Evolutionary conservation across 2,888 invertebrate genomes (phyloP).

Genomic region (Pristionchus japonicus): DNA sequence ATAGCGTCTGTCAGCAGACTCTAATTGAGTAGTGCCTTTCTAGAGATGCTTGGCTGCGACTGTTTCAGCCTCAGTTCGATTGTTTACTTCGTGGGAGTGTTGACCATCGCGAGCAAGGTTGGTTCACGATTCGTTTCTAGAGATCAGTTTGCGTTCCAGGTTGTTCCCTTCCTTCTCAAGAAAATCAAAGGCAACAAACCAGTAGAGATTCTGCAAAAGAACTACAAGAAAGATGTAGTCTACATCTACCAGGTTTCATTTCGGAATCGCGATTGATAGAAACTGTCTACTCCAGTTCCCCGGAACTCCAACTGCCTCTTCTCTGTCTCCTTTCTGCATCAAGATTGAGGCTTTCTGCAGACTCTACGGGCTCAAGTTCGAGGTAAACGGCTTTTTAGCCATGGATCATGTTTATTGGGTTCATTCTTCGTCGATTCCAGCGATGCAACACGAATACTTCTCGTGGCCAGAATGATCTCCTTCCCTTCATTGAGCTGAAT

Average conservation of each 20-base stretch:
- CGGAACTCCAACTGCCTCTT: slow-evolving; percentile 65
- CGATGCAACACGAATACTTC: slow-evolving; percentile 49
- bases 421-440: not conserved
- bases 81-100: not conserved
- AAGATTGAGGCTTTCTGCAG: slow-evolving; percentile 72
- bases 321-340: slow-evolving; percentile 72
- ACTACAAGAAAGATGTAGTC: slow-evolving; percentile 69
- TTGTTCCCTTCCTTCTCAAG: not conserved
- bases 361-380: slow-evolving; percentile 69
- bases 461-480: slow-evolving; percentile 56
- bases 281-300: slow-evolving; percentile 70
- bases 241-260: slow-evolving; percentile 61
- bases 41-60: not conserved
- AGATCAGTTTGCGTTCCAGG: not conserved
- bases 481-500: slow-evolving; percentile 64
- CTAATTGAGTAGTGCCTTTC: too few species aligned
- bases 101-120: not conserved
- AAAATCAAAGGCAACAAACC: not conserved
- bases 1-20: too few species aligned
- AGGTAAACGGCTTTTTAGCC: too few species aligned
- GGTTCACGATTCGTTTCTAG: not conserved
- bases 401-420: not conserved
- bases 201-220: slow-evolving; percentile 30
- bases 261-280: not conserved
- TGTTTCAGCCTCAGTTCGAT: slow-evolving; percentile 9